Evolutionary conservation across 2,888 invertebrate species (phyloP), one percentile per base, ranked within the genome.

Genomic region (Mechanitis mazaeus): DNA sequence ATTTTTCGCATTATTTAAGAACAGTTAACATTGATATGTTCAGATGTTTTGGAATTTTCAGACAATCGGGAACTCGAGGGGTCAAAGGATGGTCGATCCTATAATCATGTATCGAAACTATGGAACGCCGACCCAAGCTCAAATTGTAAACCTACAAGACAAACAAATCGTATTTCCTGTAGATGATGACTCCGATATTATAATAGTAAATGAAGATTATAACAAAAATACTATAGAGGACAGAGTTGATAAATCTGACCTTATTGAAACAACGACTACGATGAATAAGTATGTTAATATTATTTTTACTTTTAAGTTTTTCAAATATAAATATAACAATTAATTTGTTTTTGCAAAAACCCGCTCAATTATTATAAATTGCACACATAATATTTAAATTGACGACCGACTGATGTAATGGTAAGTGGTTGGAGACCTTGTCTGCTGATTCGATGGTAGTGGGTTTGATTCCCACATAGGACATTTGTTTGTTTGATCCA

Each of bases 31-130:
- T 88, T 91, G 90, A 91, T 91, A 85, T 86, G 88, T 91, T 85
- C 92, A 95, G 95, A 92, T 93, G 84, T 93, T 95, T 81, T 95
- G 95, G 95, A 94, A 95, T 75, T 95, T 95, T 81, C 95, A 95
- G 93, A 92, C 93, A 54, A 92, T 93, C 72, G 91, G 92, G 0
- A 94, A 93, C 81, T 94, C 93, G 0, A 91, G 94, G 64, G 94
- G 94, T 47, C 95, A 94, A 80, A 91, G 94, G 62, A 93, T 94
- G 86, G 87, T 83, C 0, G 88, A 89, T 58, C 90, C 85, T 0
- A 75, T 87, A 31, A 79, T 83, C 20, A 81, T 85, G 81, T 85
- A 87, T 58, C 84, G 85, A 64, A 87, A 88, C 71, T 87, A 85
- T 47, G 86, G 84, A 4, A 72, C 78, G 0, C 83, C 83, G 0